Evolutionary conservation across 1,140 invertebrate genomes (phyloP), one percentile per base, ranked within the genome.

Genomic region (Calliphora vicina): DNA sequence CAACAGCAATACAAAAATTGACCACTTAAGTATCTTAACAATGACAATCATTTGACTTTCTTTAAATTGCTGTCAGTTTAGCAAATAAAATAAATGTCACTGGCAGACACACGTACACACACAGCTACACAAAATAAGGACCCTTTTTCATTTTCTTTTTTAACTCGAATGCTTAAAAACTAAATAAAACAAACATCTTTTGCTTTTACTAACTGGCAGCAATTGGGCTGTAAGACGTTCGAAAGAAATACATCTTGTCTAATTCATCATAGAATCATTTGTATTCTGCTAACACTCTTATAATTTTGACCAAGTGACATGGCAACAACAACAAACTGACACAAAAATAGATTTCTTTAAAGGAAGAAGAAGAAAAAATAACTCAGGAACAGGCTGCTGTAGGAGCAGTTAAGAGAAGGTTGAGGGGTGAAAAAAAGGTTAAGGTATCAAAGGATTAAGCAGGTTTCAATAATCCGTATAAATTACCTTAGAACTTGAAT

Each of bases 71-170:
- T 78, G 74, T 43, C 74, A 78, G 74, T 42, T 78, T 78, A 45
- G 74, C 35, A 78, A 78, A 78, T 78, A 78, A 78, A 78, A 78
- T 78, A 78, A 78, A 78, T 78, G 74, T 78, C 74, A 78, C 35
- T 17, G 8, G 9, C 35, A 78, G 35, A 78, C 20, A 43, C 4
- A 74, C 12, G 26, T 17, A 35, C 71, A 50, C 57, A 67, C 3
- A 67, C 61, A 67, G 1, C 6, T 6, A 67, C n/a, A 23, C n/a
- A 67, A 67, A 67, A n/a, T n/a, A 25, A 67, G 10, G 23, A 67
- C 20, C 9, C 20, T 23, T 67, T 23, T 67, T 67, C 12, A 23
- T 67, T n/a, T n/a, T 67, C 23, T 67, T 35, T 35, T n/a, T 35
- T 35, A 35, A 35, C 35, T 35, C 35, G 35, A 35, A 35, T 35